These are phyloP conservation scores for Lepeophtheirus nordmannii DNA, from an alignment of 2,888 invertebrate genomes.

Conservation along the genomic window DNA sequence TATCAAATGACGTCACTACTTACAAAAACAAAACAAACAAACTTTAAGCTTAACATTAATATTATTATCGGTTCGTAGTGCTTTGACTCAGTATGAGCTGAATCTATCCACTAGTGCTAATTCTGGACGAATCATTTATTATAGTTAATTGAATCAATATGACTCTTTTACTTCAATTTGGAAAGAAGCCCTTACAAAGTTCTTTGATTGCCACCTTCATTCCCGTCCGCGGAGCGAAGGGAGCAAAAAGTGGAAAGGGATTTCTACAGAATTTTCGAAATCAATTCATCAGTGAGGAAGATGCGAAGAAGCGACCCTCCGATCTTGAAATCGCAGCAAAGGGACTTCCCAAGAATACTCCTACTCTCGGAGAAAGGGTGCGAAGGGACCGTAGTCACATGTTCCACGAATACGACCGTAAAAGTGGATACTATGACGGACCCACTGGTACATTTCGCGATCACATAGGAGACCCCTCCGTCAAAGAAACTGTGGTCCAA, in stretches of 20 bases:
- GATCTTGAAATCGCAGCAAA: slow-evolving; percentile 18
- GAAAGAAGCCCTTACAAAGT: too few species aligned
- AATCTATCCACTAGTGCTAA: too few species aligned
- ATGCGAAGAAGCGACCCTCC: slow-evolving; percentile 19
- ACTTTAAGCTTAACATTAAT: too few species aligned
- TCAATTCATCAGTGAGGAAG: not conserved
- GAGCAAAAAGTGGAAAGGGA: not conserved
- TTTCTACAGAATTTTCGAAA: not conserved
- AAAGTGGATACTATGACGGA: slow-evolving; percentile 29
- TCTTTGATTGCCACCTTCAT: too few species aligned
- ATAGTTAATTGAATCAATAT: too few species aligned
- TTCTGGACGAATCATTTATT: too few species aligned
- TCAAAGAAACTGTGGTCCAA: slow-evolving; percentile 30
- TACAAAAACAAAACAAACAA: too few species aligned
- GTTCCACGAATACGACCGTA: slow-evolving; percentile 29
- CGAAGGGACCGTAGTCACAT: slow-evolving; percentile 1
- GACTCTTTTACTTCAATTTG: too few species aligned
- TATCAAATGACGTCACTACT: too few species aligned
- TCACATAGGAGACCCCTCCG: slow-evolving; percentile 23
- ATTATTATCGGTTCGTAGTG: too few species aligned
- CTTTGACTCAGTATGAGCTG: too few species aligned
- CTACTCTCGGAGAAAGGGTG: slow-evolving; percentile 14
- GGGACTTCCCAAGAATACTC: slow-evolving; percentile 12
- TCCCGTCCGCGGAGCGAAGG: too few species aligned
- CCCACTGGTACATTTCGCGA: slow-evolving; percentile 18